These are phyloP conservation scores for Hoplostethus atlanticus DNA, from an alignment of 2,797 vertebrate species.

Conservation along the genomic window DNA sequence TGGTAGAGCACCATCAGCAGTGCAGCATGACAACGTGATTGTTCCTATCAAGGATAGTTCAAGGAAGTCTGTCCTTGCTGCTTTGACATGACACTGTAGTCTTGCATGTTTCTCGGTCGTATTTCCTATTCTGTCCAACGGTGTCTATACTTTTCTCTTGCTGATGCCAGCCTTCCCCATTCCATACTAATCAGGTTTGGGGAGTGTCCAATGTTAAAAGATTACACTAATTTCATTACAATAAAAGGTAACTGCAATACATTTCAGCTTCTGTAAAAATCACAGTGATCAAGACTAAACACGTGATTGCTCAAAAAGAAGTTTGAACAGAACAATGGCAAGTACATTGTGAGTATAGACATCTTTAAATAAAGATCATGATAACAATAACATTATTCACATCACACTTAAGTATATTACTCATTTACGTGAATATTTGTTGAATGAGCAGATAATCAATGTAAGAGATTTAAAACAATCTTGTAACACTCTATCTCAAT, in stretches of 20 bases:
- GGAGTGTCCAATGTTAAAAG: conserved; percentile 34
- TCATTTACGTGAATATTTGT: too few relatives aligned
- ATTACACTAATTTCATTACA: conserved; percentile 61
- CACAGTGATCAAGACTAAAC: conserved; percentile 34
- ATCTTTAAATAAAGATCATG: not conserved
- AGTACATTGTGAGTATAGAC: not conserved
- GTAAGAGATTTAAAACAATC: too few relatives aligned
- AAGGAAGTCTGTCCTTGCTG: conserved; percentile 2
- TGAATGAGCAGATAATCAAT: too few relatives aligned
- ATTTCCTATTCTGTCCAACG: conserved; percentile 8
- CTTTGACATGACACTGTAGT: conserved; percentile 8
- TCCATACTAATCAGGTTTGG: conserved; percentile 13
- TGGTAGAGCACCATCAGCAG: not conserved
- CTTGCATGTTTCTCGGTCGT: not conserved
- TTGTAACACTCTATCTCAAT: too few relatives aligned
- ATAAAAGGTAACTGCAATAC: conserved; percentile 38
- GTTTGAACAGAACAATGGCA: not conserved
- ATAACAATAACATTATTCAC: not conserved
- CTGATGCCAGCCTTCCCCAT: conserved; percentile 12
- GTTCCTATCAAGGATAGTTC: not conserved
- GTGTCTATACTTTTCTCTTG: conserved; percentile 3
- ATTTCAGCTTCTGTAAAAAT: conserved; percentile 42
- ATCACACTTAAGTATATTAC: not conserved
- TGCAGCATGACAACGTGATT: not conserved
- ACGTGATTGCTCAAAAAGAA: conserved; percentile 8